phyloP scores from a whole-genome alignment of 2,797 vertebrate species.

The Paramormyrops hopkinsi region DNA sequence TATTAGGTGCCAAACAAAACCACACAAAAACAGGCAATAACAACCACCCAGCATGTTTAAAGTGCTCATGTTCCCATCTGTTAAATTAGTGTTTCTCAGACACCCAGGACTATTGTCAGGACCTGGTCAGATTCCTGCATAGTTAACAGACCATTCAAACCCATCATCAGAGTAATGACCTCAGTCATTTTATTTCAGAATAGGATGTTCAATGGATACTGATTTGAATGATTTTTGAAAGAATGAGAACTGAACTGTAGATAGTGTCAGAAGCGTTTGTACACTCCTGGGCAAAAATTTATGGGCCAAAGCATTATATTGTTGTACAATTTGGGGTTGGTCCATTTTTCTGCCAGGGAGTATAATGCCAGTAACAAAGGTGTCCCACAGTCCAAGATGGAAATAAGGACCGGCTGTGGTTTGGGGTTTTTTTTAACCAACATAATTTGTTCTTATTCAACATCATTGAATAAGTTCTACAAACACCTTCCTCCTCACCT shows the following conservation, averaged over 20 bases:
- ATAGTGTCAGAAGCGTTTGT: not conserved
- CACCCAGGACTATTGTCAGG: not conserved
- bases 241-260: not conserved
- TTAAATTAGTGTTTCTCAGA: not conserved
- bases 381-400: not conserved
- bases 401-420: not conserved
- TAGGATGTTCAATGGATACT: not conserved
- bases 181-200: not conserved
- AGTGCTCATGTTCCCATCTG: not conserved
- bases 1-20: not conserved
- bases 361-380: not conserved
- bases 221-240: not conserved
- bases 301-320: not conserved
- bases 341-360: not conserved
- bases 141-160: not conserved
- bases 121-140: not conserved
- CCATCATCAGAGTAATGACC: not conserved
- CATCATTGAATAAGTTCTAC: not conserved
- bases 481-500: conserved; percentile 57
- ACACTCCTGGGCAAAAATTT: not conserved
- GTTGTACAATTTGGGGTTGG: not conserved
- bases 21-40: not conserved
- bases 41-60: not conserved
- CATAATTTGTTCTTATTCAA: not conserved
- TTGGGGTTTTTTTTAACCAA: not conserved